Evolutionary conservation across 2,888 invertebrate species (phyloP), one percentile per base, ranked within the genome.

Genomic region (Cataglyphis rosenhaueri): DNA sequence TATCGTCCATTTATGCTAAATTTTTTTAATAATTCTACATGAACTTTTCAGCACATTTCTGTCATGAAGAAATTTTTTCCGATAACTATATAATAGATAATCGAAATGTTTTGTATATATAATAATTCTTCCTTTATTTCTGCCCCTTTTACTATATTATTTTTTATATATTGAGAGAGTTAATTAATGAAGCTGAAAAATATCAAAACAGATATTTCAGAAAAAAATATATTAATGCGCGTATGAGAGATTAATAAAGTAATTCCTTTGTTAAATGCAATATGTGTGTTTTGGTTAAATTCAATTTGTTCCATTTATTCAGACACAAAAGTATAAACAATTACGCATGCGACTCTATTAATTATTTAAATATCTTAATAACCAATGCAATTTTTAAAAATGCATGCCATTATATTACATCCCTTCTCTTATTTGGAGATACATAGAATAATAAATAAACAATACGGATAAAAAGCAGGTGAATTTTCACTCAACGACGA

Each of bases 1-100:
- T 87, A 87, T 88, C 81, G 82, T 61, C 61, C 76, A 82, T 76
- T 83, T 68, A 73, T 70, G 86, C 71, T 81, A 85, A 86, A 85
- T 84, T 82, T 68, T 61, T 59, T 66, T 29, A 83, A 79, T 79
- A 82, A 78, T 82, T 57, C 10, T n/a, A 48, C 62, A 55, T 52
- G 44, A 81, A 64, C 71, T 79, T 79, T 71, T 79, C 71, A 71
- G 35, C 78, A 71, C 78, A 59, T 70, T 79, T 71, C 78, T 79
- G 59, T 70, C 59, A 44, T 2, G 1, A 12, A 25, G n/a, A 61
- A 44, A 59, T 70, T 71, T 70, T 71, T 68, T 35, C n/a, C 35
- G 35, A 21, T 65, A 66, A 38, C n/a, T n/a, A n/a, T 57, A 18
- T 18, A 44, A 21, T 59, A 68, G 59, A 70, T 70, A 71, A 70